A percentile compares a stretch with the other conserved stretches of the same genome.
Evolutionary conservation across 2,888 invertebrate genomes (phyloP).

Genomic region (Lordiphosa fenestrarum): DNA sequence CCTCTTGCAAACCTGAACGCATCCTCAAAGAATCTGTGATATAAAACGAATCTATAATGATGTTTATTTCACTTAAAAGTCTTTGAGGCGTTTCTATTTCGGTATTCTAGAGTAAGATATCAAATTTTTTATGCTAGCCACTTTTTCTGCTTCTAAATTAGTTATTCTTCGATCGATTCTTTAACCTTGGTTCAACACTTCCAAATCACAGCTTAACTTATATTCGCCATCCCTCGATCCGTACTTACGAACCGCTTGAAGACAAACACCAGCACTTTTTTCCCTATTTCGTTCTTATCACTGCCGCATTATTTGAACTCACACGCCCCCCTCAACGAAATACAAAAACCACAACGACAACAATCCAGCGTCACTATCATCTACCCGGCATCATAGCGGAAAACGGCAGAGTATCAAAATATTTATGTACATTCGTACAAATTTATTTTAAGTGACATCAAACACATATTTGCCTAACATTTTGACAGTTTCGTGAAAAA

Average conservation of each 20-base stretch:
- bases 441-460: slow-evolving; percentile 56
- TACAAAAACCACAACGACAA: slow-evolving; percentile 24
- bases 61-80: too few relatives aligned
- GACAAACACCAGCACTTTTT: slow-evolving; percentile 34
- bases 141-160: too few relatives aligned
- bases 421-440: slow-evolving; percentile 25
- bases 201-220: slow-evolving; percentile 1
- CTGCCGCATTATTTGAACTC: slow-evolving; percentile 74
- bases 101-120: too few relatives aligned
- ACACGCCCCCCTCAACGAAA: slow-evolving; percentile 72
- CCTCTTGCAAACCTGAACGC: too few relatives aligned
- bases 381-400: slow-evolving; percentile 4
- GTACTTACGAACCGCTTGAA: slow-evolving; percentile 7
- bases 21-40: too few relatives aligned
- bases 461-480: slow-evolving; percentile 68
- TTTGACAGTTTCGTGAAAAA: slow-evolving; percentile 72
- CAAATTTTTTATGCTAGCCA: too few relatives aligned
- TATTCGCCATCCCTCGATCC: slow-evolving; percentile 20
- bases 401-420: slow-evolving; percentile 27
- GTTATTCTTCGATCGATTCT: too few relatives aligned
- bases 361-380: slow-evolving; percentile 7
- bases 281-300: slow-evolving; percentile 37
- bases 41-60: too few relatives aligned
- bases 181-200: too few relatives aligned
- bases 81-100: too few relatives aligned